phyloP scores from a whole-genome alignment of 2,888 invertebrate genomes.

The Drosophila ezoana region DNA sequence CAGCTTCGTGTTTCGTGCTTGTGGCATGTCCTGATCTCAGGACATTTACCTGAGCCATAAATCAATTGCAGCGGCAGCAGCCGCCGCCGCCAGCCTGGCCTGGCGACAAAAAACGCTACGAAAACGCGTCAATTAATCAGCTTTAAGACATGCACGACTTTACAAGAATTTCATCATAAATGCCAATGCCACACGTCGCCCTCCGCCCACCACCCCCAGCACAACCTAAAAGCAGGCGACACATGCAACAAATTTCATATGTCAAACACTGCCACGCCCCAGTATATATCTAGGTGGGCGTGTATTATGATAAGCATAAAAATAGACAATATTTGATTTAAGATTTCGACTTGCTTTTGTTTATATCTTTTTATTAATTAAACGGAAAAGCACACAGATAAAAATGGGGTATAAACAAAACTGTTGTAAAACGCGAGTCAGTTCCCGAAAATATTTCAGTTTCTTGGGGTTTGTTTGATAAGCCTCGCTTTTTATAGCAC shows the following conservation, averaged over 20 bases:
- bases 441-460: slow-evolving; percentile 24
- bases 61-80: slow-evolving; percentile 63
- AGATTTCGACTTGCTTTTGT: slow-evolving; percentile 45
- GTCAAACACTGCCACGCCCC: slow-evolving; percentile 58
- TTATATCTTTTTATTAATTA: slow-evolving; percentile 73
- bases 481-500: slow-evolving; percentile 18
- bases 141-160: slow-evolving; percentile 13
- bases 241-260: slow-evolving; percentile 33
- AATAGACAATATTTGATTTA: slow-evolving; percentile 74
- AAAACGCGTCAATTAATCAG: slow-evolving; percentile 42
- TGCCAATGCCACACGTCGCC: background rate
- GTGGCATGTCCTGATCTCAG: slow-evolving; percentile 76
- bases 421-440: slow-evolving; percentile 26
- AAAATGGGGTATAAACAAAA: slow-evolving; percentile 11
- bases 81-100: slow-evolving; percentile 16
- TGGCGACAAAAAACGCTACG: slow-evolving; percentile 40
- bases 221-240: slow-evolving; percentile 18
- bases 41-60: slow-evolving; percentile 77
- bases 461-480: slow-evolving; percentile 25
- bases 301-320: slow-evolving; percentile 48
- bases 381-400: slow-evolving; percentile 62
- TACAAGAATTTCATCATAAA: background rate
- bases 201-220: background rate
- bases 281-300: slow-evolving; percentile 1
- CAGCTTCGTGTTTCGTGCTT: slow-evolving; percentile 17